phyloP scores from a whole-genome alignment of 2,888 invertebrate species.

The Xylophagus ater region DNA sequence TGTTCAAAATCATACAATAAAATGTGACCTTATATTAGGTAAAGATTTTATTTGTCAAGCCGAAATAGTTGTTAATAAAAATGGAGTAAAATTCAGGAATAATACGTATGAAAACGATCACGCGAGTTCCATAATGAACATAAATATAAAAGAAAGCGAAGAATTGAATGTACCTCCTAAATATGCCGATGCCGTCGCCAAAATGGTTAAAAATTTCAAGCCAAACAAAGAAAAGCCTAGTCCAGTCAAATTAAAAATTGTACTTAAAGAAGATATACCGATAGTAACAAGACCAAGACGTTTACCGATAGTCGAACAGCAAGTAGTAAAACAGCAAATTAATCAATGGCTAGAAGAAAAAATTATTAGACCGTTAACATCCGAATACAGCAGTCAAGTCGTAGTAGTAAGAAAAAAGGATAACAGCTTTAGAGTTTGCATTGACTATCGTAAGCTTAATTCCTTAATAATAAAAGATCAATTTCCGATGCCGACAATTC shows the following conservation, averaged over 20 bases:
- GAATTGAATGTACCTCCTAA: too few relatives aligned
- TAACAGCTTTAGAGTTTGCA: conserved; percentile 21
- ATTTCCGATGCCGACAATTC: conserved; percentile 31
- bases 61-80: too few relatives aligned
- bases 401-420: conserved; percentile 20
- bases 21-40: too few relatives aligned
- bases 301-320: conserved; percentile 20
- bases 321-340: conserved; percentile 24
- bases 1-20: too few relatives aligned
- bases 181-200: too few relatives aligned
- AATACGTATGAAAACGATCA: too few relatives aligned
- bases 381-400: conserved; percentile 22
- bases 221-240: background rate
- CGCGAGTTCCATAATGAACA: too few relatives aligned
- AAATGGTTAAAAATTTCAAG: too few relatives aligned
- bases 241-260: conserved; percentile 17
- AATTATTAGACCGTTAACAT: conserved; percentile 23
- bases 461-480: conserved; percentile 26
- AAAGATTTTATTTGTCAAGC: too few relatives aligned
- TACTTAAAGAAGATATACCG: conserved; percentile 25
- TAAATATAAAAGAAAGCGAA: too few relatives aligned
- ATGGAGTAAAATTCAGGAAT: too few relatives aligned
- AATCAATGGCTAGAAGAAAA: conserved; percentile 24
- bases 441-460: conserved; percentile 34
- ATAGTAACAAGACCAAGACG: conserved; percentile 22